Evolutionary conservation across 1,140 invertebrate species (phyloP).

Genomic region (Hestina assimilis): DNA sequence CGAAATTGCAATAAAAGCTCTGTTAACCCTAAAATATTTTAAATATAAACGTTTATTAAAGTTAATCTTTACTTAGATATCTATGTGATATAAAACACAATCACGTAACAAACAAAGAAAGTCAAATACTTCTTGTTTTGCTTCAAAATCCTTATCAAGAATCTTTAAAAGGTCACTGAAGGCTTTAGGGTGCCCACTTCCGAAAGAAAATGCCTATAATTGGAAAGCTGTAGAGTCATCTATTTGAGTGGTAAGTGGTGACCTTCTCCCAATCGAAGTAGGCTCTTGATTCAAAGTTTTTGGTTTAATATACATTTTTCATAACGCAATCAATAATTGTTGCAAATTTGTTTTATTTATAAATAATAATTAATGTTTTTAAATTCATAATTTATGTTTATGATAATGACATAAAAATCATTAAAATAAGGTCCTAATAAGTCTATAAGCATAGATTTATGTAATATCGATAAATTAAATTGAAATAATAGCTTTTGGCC

Average conservation of each 20-base stretch:
- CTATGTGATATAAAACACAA: neutral
- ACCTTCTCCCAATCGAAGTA: constrained; percentile 58
- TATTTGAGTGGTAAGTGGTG: constrained; percentile 47
- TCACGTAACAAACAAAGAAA: neutral
- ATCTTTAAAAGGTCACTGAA: constrained; percentile 28
- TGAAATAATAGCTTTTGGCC: no score
- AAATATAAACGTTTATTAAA: no score
- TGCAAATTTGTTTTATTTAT: no score
- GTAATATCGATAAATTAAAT: no score
- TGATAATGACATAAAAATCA: no score
- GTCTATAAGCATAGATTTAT: no score
- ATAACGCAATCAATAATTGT: no score
- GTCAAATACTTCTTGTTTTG: neutral
- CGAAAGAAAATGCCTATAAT: constrained; percentile 61
- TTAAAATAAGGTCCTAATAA: no score
- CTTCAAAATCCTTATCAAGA: constrained; percentile 8
- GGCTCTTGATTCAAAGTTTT: no score
- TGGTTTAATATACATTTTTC: no score
- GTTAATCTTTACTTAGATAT: neutral
- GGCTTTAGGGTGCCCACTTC: constrained; percentile 39
- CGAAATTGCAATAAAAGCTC: neutral
- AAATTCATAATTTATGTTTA: no score
- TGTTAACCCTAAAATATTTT: neutral
- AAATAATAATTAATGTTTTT: no score
- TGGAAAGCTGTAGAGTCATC: constrained; percentile 52